A percentile compares a stretch with the other conserved stretches of the same genome.
Conservation (phyloP, 2,797 vertebrate genomes). For the Lycodopsis pacificus region DNA sequence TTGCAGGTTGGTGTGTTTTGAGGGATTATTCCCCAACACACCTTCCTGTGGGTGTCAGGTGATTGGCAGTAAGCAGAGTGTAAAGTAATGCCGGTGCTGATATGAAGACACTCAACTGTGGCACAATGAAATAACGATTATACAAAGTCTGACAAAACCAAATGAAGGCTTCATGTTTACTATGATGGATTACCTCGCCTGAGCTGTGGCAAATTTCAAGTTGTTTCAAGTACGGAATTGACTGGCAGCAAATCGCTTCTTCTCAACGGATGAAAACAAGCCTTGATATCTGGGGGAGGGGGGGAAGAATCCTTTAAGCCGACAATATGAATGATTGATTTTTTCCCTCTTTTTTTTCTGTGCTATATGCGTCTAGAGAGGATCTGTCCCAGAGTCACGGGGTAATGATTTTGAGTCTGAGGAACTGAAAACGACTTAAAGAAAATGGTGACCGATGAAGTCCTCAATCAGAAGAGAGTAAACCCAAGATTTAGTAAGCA, state of each 20-base stretch:
- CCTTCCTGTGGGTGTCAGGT: constrained; percentile 45
- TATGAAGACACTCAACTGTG: constrained; percentile 58
- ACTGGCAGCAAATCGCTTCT: constrained; percentile 53
- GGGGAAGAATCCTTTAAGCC: constrained; percentile 39
- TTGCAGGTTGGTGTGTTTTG: constrained; percentile 12
- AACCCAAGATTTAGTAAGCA: background rate
- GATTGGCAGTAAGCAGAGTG: constrained; percentile 58
- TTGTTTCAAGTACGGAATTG: constrained; percentile 61
- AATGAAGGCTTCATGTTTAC: constrained; percentile 60
- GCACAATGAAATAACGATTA: constrained; percentile 66
- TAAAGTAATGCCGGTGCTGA: constrained; percentile 48
- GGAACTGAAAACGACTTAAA: constrained; percentile 1
- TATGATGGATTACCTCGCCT: constrained; percentile 66
- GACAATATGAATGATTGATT: constrained; percentile 57
- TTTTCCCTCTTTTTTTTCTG: constrained; percentile 14
- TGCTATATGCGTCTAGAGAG: constrained; percentile 14
- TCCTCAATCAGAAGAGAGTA: constrained; percentile 4
- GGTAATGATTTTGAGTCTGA: constrained; percentile 24
- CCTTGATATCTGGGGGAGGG: background rate
- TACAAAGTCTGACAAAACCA: constrained; percentile 66
- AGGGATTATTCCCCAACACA: constrained; percentile 29
- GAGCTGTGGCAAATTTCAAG: constrained; percentile 44
- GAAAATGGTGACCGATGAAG: constrained; percentile 17
- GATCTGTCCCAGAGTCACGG: background rate
- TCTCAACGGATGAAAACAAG: constrained; percentile 49